Evolutionary conservation across 2,113 vertebrate species (phyloP), one percentile per base, ranked within the genome.

Genomic region (Podarcis muralis): DNA sequence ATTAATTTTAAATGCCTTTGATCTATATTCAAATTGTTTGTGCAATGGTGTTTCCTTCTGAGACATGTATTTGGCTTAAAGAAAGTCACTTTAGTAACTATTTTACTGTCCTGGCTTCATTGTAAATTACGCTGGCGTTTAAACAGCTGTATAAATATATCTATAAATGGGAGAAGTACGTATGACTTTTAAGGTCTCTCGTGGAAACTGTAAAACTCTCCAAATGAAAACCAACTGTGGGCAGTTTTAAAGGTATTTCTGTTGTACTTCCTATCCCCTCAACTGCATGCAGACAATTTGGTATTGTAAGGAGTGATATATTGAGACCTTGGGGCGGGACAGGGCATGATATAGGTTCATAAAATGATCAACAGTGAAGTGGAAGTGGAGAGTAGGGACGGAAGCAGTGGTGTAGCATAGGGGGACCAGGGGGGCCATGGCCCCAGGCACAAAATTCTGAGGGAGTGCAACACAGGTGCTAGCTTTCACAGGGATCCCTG

Each of bases 31-130:
- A 86, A 57, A 66, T 1, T 62, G 86, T 43, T 84, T 57, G 22
- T 83, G 88, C 82, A 88, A 30, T 37, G 15, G 3, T 32, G 27
- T 69, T 2, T 79, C 88, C 65, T 69, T 57, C 79, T 85, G 77
- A 87, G 59, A 93, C 74, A 88, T 93, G 88, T 83, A 65, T n/a
- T 40, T 81, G 87, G 27, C 87, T 93, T 88, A 9, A 40, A 27
- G 23, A 53, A 62, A 62, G 59, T 62, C 76, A 18, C 75, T 23
- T 78, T 48, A 30, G 15, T 18, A 81, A 53, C 27, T 66, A 37
- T 59, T 88, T 76, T 35, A 83, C 32, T 48, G 25, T 75, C 37
- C 20, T 68, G 59, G 84, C 84, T 90, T 43, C 8, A 80, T 40
- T 9, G 16, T 59, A 57, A 3, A 78, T 93, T 93, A 91, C 6